A percentile compares a stretch with the other conserved stretches of the same genome.
Evolutionary conservation across 2,797 vertebrate species (phyloP).

Genomic region (Myripristis murdjan): DNA sequence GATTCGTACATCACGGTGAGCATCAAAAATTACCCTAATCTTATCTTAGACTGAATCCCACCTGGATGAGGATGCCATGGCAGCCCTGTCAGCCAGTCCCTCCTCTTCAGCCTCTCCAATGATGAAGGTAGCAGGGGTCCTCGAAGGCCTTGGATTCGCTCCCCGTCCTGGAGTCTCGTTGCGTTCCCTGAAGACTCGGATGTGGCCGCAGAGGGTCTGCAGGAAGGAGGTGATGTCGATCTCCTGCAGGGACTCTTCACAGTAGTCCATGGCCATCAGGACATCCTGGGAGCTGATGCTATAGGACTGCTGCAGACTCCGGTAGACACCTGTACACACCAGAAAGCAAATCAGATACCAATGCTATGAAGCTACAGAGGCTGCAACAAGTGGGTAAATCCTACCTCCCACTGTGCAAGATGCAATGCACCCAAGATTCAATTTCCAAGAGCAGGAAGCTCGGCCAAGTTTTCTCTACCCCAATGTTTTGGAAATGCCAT

Average conservation of each 20-base stretch:
- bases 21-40: too few relatives aligned
- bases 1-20: too few relatives aligned
- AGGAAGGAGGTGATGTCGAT: constrained; percentile 95
- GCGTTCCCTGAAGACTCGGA: constrained; percentile 86
- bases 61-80: constrained; percentile 89
- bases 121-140: constrained; percentile 79
- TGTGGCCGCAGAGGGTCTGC: constrained; percentile 93
- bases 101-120: constrained; percentile 88
- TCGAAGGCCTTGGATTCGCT: constrained; percentile 24
- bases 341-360: neutral
- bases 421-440: too few relatives aligned
- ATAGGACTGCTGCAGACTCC: constrained; percentile 94
- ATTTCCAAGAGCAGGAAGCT: too few relatives aligned
- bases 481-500: too few relatives aligned
- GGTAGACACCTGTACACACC: constrained; percentile 89
- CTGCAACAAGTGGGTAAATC: too few relatives aligned
- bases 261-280: constrained; percentile 95
- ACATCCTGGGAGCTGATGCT: constrained; percentile 92
- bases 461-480: too few relatives aligned
- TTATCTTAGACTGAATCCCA: constrained; percentile 38
- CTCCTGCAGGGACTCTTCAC: constrained; percentile 97
- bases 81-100: constrained; percentile 69
- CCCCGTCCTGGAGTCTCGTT: constrained; percentile 20
- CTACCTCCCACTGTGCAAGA: too few relatives aligned
- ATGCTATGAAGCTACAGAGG: neutral